Conservation (phyloP, 2,797 vertebrate species). For the Pelochelys cantorii region DNA sequence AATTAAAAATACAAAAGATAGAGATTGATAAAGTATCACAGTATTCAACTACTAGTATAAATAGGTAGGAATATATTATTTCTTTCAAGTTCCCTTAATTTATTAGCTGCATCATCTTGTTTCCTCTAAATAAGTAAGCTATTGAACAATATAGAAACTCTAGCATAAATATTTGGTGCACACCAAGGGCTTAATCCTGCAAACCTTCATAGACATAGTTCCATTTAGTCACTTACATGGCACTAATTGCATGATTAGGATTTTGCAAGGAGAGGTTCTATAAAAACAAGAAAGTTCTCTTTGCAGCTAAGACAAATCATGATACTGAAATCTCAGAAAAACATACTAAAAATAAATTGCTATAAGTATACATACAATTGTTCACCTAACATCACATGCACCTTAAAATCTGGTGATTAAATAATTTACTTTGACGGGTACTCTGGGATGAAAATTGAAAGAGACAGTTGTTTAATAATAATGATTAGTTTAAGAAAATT, state of each 20-base stretch:
- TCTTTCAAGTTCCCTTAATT: conserved; percentile 47
- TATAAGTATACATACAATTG: conserved; percentile 2
- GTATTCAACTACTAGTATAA: conserved; percentile 73
- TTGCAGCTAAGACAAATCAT: conserved; percentile 50
- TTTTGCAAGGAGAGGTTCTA: background rate
- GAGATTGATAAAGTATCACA: conserved; percentile 76
- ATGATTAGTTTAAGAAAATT: background rate
- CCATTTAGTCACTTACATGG: background rate
- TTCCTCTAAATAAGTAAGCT: conserved; percentile 9
- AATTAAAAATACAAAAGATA: conserved; percentile 86
- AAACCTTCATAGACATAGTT: background rate
- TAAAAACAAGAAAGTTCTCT: conserved; percentile 64
- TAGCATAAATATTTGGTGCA: background rate
- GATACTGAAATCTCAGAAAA: conserved; percentile 16
- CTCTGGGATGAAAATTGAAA: background rate
- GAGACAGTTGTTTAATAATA: background rate
- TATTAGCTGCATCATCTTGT: conserved; percentile 9
- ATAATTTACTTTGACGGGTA: background rate
- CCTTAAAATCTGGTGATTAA: conserved; percentile 1
- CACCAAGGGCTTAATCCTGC: conserved; percentile 3
- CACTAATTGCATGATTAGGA: conserved; percentile 9
- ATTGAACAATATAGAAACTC: background rate
- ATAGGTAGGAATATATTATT: conserved; percentile 48
- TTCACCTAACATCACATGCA: background rate
- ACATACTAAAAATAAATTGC: background rate